Percentiles rank a stretch among this genome's conserved stretches.
Conservation (phyloP, 2,797 vertebrate species). For the Coracias cyanogaster region DNA sequence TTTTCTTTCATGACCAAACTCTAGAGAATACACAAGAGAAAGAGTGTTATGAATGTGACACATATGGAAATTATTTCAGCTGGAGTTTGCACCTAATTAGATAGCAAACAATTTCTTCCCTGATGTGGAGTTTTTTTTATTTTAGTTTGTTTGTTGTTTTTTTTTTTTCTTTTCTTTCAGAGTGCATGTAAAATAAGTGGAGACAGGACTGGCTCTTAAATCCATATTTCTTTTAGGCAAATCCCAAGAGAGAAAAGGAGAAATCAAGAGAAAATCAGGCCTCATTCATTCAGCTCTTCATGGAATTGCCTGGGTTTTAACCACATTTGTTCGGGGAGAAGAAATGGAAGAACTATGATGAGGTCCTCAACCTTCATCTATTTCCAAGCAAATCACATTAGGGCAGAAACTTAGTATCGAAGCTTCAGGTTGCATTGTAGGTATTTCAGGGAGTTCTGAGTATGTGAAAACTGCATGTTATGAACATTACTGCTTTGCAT, state of each 20-base stretch:
- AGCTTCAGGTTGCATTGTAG: background rate
- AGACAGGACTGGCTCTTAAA: background rate
- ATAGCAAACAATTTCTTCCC: background rate
- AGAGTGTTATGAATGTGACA: background rate
- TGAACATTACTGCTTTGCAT: background rate
- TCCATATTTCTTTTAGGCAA: background rate
- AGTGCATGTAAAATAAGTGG: background rate
- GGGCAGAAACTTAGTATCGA: background rate
- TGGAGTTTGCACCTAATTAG: background rate
- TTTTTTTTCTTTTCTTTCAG: background rate
- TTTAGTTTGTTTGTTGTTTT: background rate
- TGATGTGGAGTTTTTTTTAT: background rate
- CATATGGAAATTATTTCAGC: background rate
- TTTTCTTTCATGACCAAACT: background rate
- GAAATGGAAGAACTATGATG: background rate
- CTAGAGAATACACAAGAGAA: background rate
- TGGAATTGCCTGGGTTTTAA: background rate
- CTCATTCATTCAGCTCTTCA: background rate
- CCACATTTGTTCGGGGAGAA: background rate
- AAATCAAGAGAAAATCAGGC: conserved; percentile 32
- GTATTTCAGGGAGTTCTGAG: background rate
- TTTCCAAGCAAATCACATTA: background rate
- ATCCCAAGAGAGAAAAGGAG: background rate
- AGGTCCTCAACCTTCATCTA: background rate
- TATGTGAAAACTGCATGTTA: background rate